A percentile compares a stretch with the other conserved stretches of the same genome.
These are phyloP conservation scores for Triplophysa rosa DNA, from an alignment of 2,113 vertebrate genomes.

Conservation along the genomic window DNA sequence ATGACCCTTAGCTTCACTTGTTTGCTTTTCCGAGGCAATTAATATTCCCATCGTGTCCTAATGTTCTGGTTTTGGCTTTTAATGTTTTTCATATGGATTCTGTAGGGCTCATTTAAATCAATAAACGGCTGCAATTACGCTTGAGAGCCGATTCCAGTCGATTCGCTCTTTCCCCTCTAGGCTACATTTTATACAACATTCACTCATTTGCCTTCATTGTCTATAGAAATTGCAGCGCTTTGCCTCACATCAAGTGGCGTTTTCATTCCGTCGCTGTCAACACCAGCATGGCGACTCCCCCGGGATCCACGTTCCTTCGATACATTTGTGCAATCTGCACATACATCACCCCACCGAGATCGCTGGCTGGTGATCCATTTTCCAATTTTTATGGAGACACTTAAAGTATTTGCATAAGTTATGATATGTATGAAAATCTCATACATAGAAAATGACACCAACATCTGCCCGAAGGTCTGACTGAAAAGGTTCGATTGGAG, in stretches of 20 bases:
- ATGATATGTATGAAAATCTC: slow-evolving; percentile 49
- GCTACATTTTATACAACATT: slow-evolving; percentile 54
- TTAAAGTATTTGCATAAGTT: slow-evolving; percentile 56
- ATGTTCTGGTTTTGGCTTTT: slow-evolving; percentile 46
- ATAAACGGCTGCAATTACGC: slow-evolving; percentile 65
- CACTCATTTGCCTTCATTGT: slow-evolving; percentile 41
- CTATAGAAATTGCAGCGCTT: slow-evolving; percentile 47
- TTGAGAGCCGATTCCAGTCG: slow-evolving; percentile 54
- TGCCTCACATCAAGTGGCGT: slow-evolving; percentile 50
- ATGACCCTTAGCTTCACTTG: slow-evolving; percentile 11
- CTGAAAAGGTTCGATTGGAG: slow-evolving; percentile 42
- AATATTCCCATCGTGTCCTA: slow-evolving; percentile 50
- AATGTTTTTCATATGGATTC: slow-evolving; percentile 55
- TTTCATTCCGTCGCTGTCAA: slow-evolving; percentile 42
- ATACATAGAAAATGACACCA: slow-evolving; percentile 54
- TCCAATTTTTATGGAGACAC: slow-evolving; percentile 54
- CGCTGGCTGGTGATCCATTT: slow-evolving; percentile 51
- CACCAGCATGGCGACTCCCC: slow-evolving; percentile 46
- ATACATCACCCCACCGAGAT: slow-evolving; percentile 43
- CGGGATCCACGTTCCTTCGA: slow-evolving; percentile 39
- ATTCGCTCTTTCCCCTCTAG: slow-evolving; percentile 47
- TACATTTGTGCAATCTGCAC: not conserved
- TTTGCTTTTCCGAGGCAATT: slow-evolving; percentile 52
- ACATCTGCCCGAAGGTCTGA: slow-evolving; percentile 43
- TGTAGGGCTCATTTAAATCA: slow-evolving; percentile 61